Conservation (phyloP, 1,140 invertebrate genomes). For the Lasioglossum baleicum region DNA sequence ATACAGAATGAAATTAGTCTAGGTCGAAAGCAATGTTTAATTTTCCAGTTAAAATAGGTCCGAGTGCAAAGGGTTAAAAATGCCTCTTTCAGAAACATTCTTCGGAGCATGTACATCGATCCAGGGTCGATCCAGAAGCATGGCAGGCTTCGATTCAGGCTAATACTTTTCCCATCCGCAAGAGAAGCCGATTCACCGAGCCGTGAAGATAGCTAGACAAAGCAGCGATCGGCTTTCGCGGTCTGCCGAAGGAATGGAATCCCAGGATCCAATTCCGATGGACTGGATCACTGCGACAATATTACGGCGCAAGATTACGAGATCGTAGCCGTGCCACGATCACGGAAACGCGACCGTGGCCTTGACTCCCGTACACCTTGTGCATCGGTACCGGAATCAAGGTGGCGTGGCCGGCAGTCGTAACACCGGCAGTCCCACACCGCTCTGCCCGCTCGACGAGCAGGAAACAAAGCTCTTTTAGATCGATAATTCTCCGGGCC, state of each 20-base stretch:
- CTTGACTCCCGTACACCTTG: constrained; percentile 52
- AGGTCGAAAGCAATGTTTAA: too few relatives aligned
- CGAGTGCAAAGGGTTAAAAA: too few relatives aligned
- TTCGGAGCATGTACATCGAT: too few relatives aligned
- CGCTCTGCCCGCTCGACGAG: neutral
- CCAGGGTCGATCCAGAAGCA: too few relatives aligned
- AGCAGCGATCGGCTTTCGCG: too few relatives aligned
- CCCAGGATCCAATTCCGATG: neutral
- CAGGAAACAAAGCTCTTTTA: constrained; percentile 27
- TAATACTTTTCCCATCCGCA: too few relatives aligned
- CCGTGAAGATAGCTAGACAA: too few relatives aligned
- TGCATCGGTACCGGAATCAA: constrained; percentile 40
- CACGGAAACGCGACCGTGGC: constrained; percentile 56
- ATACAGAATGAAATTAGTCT: too few relatives aligned
- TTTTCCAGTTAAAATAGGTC: too few relatives aligned
- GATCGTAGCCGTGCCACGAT: constrained; percentile 56
- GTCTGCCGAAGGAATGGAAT: neutral
- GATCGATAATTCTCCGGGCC: constrained; percentile 28
- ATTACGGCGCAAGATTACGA: constrained; percentile 52
- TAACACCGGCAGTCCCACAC: constrained; percentile 38
- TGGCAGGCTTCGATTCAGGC: too few relatives aligned
- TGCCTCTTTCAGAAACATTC: too few relatives aligned
- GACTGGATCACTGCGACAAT: constrained; percentile 1
- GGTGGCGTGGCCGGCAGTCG: constrained; percentile 45
- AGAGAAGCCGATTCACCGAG: too few relatives aligned